Evolutionary conservation across 30 jellyfish, hydroid and myxozoan genomes (phyloP), one percentile per base, ranked within the genome.

Genomic region (Haliclystus octoradiatus): DNA sequence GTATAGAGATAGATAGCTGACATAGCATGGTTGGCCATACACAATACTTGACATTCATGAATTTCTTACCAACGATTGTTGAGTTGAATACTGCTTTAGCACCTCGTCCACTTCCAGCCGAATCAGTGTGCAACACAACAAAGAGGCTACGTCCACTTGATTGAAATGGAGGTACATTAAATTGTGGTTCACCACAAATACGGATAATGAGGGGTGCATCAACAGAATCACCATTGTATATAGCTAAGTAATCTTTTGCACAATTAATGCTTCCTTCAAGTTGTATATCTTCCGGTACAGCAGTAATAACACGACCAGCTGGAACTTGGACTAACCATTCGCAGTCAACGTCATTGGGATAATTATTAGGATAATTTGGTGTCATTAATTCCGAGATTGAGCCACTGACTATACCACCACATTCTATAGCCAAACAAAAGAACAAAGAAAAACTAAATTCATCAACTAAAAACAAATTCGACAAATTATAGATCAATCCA

Each of bases 371-470:
- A 50, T 63, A 81, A 14, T 64, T 25, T 15, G 87, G 94, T 9
- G 87, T 50, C 26, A 19, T 34, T 35, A 81, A 52, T 49, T 49
- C 73, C 24, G 84, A 83, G 2, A 79, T 65, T n/a, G 78, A 34
- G 24, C 71, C 73, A 1, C 76, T 72, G 19, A 81, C 68, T 30
- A 62, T 61, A 0, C 94, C 94, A 40, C 94, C 94, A 46, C 94
- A 81, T 57, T 72, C 94, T 81, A 49, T n/a, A n/a, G n/a, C n/a
- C n/a, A n/a, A n/a, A n/a, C n/a, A 27, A 80, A 61, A 14, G 32
- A 15, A 53, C 27, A 62, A 46, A 31, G 71, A 30, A 1, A 9
- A 3, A 50, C 0, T 0, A 27, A 26, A 2, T 0, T 31, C 40
- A 46, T 30, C 31, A 27, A 35, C 40, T 19, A 1, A 0, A 33